These are phyloP conservation scores for Drosophila yakuba DNA, from an alignment of 1,140 invertebrate species.

Conservation along the genomic window DNA sequence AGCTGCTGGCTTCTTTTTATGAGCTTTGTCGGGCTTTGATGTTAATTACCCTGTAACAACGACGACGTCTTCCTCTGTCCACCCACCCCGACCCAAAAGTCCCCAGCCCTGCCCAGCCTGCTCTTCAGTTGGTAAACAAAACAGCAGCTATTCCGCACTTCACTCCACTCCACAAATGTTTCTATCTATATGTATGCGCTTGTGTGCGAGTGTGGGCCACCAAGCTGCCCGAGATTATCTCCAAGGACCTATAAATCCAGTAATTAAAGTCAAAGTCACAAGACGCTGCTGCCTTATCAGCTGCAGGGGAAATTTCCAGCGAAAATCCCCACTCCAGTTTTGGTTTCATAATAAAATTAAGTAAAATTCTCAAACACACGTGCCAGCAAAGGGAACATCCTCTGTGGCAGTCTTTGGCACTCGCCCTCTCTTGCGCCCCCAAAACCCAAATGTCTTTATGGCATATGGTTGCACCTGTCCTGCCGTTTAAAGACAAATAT, in stretches of 20 bases:
- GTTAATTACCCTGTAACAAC: constrained; percentile 84
- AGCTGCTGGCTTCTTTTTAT: constrained; percentile 74
- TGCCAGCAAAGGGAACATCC: constrained; percentile 10
- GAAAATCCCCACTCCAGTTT: constrained; percentile 16
- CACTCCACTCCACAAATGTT: constrained; percentile 11
- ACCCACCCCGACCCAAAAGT: constrained; percentile 17
- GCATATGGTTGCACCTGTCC: constrained; percentile 34
- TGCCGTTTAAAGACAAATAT: constrained; percentile 36
- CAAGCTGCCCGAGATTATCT: constrained; percentile 79
- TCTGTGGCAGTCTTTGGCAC: constrained; percentile 25
- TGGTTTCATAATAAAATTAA: constrained; percentile 78
- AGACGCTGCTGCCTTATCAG: constrained; percentile 79
- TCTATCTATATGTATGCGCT: constrained; percentile 8
- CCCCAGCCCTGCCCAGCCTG: neutral
- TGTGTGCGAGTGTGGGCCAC: constrained; percentile 34
- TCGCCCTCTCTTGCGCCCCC: neutral
- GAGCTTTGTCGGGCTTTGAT: constrained; percentile 83
- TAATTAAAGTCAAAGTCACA: constrained; percentile 85
- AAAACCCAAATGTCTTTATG: constrained; percentile 18
- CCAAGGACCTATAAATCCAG: constrained; percentile 85
- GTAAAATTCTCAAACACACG: constrained; percentile 50
- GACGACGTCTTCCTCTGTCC: constrained; percentile 49
- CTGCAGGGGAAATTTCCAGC: constrained; percentile 37
- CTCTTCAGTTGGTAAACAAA: constrained; percentile 64
- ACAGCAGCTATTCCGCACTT: constrained; percentile 43